phyloP scores from a whole-genome alignment of 2,113 vertebrate species.

The Zosterops hypoxanthus region DNA sequence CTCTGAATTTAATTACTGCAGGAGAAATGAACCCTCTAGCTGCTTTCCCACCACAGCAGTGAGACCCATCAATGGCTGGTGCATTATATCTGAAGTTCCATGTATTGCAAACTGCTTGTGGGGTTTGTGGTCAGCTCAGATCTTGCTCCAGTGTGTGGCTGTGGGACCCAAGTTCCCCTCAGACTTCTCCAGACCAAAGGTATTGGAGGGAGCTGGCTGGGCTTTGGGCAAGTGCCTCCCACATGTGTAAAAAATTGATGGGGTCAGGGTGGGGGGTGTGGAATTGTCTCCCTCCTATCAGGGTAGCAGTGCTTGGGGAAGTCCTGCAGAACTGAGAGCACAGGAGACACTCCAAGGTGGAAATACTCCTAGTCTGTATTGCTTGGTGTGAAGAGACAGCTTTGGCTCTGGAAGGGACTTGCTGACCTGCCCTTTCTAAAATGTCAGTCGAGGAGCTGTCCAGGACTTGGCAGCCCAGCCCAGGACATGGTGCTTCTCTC shows the following conservation, averaged over 20 bases:
- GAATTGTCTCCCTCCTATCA: not conserved
- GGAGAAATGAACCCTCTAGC: not conserved
- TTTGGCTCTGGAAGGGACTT: not conserved
- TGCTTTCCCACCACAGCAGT: not conserved
- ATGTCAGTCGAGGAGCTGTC: not conserved
- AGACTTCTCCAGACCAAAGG: not conserved
- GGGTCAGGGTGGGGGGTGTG: not conserved
- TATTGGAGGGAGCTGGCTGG: not conserved
- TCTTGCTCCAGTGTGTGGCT: not conserved
- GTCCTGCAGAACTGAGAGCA: not conserved
- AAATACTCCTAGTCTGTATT: not conserved
- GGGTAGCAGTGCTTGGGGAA: not conserved
- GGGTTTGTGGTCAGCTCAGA: not conserved
- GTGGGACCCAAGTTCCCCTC: not conserved
- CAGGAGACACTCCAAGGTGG: not conserved
- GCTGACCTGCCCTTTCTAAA: not conserved
- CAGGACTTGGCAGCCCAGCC: not conserved
- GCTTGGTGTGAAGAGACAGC: not conserved
- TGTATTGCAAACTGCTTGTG: fast-evolving
- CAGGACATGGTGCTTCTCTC: not conserved
- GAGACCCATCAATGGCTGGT: not conserved
- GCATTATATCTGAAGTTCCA: not conserved
- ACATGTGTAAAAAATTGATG: fast-evolving
- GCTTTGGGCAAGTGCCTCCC: not conserved
- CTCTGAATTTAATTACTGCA: not conserved